Evolutionary conservation across 92 coral and sea anemone species (phyloP), one percentile per base, ranked within the genome.

Genomic region (Zoanthus sansibaricus): DNA sequence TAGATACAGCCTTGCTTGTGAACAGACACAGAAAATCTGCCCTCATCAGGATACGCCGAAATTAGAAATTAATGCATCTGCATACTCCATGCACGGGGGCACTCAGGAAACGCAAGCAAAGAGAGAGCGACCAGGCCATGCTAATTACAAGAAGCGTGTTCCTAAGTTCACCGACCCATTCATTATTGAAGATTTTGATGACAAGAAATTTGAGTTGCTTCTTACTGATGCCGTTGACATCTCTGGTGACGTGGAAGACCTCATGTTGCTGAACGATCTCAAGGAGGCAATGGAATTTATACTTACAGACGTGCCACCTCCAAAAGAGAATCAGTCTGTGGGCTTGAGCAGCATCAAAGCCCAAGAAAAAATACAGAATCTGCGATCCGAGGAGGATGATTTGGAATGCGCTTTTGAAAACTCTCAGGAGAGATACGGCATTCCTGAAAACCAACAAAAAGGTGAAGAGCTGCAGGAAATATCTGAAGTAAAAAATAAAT

Each of bases 111-210:
- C 30, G 44, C 52, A 21, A 11, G 37, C 84, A 17, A 61, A 37
- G 44, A 45, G 54, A 45, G 58, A 45, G 20, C 73, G 84, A 44
- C 84, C 84, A 7, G 44, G 72, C 20, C 84, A 45, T 18, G 64
- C 79, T 16, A 47, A 58, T 51, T 77, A 77, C 71, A 79, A 62
- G 71, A 25, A 44, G 73, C 72, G 73, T 16, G 4, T 59, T 14
- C 72, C 84, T n/a, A 59, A 79, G 48, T 62, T 79, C 18, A 79
- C 84, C 15, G 72, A 79, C 42, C 84, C 73, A 9, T 42, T 79
- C 42, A 79, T 79, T 4, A 30, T 66, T 14, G 33, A 71, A 18
- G 75, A 80, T 13, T 31, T 80, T 47, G 72, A 44, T 42, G 85
- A 80, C 5, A 33, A 45, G 11, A 75, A 80, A 9, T 21, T 80